These are phyloP conservation scores for Cryptotermes secundus DNA, from an alignment of 1,140 invertebrate genomes.

Conservation along the genomic window DNA sequence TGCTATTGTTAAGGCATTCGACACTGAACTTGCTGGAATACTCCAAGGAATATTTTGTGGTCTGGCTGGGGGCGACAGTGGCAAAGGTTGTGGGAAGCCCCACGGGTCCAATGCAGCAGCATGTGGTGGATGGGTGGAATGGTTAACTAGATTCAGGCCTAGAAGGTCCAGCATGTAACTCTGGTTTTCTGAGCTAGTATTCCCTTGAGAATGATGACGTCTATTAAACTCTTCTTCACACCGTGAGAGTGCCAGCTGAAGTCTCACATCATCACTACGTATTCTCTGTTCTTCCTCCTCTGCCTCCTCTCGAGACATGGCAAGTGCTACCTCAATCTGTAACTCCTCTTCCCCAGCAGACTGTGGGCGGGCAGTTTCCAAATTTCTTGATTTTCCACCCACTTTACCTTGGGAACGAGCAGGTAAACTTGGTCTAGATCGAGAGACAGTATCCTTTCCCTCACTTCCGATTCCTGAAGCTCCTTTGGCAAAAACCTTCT, in stretches of 20 bases:
- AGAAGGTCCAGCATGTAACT: constrained; percentile 79
- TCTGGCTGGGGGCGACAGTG: constrained; percentile 44
- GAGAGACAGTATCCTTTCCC: constrained; percentile 51
- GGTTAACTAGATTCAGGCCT: constrained; percentile 69
- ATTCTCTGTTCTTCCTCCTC: constrained; percentile 93
- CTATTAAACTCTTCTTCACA: constrained; percentile 84
- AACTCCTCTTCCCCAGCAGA: constrained; percentile 97
- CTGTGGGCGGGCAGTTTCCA: constrained; percentile 91
- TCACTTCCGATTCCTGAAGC: constrained; percentile 83
- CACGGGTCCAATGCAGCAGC: constrained; percentile 65
- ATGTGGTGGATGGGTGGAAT: constrained; percentile 34
- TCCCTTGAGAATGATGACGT: background rate
- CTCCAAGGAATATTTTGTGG: constrained; percentile 61
- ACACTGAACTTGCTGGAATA: constrained; percentile 41
- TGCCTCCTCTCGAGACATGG: constrained; percentile 98
- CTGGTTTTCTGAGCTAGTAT: constrained; percentile 42
- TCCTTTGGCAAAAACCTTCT: constrained; percentile 87
- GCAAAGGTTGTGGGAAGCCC: constrained; percentile 59
- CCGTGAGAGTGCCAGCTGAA: constrained; percentile 91
- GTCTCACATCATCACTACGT: constrained; percentile 88
- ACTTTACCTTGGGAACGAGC: constrained; percentile 65
- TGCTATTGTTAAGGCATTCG: constrained; percentile 43
- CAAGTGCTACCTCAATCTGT: constrained; percentile 95
- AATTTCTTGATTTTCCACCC: no score
- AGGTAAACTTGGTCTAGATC: constrained; percentile 54